These are phyloP conservation scores for Trachymyrmex septentrionalis DNA, from an alignment of 1,140 invertebrate genomes.

Conservation along the genomic window DNA sequence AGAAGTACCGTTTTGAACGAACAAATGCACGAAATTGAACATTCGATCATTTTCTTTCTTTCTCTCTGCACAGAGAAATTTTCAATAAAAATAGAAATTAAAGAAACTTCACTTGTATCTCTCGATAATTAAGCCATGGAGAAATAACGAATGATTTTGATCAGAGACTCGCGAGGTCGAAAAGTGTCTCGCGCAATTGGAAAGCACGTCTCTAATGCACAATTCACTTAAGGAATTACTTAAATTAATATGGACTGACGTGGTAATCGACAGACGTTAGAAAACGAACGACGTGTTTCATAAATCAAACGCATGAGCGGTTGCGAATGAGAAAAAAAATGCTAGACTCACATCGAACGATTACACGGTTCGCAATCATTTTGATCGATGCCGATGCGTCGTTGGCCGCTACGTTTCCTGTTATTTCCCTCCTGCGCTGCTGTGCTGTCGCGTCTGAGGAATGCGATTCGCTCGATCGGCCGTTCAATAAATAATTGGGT, in stretches of 20 bases:
- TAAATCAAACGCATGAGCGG: constrained; percentile 41
- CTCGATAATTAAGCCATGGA: not conserved
- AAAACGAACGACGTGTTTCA: constrained; percentile 40
- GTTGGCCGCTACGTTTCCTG: constrained; percentile 46
- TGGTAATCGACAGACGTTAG: constrained; percentile 28
- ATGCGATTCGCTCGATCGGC: constrained; percentile 53
- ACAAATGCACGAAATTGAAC: not conserved
- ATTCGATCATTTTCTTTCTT: not conserved
- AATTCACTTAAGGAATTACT: constrained; percentile 47
- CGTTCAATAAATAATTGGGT: constrained; percentile 72
- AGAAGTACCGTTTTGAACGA: not conserved
- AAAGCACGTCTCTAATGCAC: constrained; percentile 43
- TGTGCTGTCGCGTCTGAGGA: constrained; percentile 26
- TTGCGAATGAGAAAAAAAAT: constrained; percentile 18
- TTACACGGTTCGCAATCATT: constrained; percentile 56
- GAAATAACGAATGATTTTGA: not conserved
- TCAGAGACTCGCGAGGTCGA: not conserved
- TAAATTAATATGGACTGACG: constrained; percentile 15
- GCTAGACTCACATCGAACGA: constrained; percentile 26
- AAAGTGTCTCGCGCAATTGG: constrained; percentile 30
- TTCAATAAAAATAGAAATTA: no score
- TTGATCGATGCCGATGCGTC: constrained; percentile 38
- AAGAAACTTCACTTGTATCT: not conserved
- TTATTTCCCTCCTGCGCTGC: constrained; percentile 20
- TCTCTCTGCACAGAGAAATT: not conserved